Percentiles rank a stretch among this genome's conserved stretches.
These are phyloP conservation scores for Nudaria mundana DNA, from an alignment of 2,888 invertebrate genomes.

Conservation along the genomic window DNA sequence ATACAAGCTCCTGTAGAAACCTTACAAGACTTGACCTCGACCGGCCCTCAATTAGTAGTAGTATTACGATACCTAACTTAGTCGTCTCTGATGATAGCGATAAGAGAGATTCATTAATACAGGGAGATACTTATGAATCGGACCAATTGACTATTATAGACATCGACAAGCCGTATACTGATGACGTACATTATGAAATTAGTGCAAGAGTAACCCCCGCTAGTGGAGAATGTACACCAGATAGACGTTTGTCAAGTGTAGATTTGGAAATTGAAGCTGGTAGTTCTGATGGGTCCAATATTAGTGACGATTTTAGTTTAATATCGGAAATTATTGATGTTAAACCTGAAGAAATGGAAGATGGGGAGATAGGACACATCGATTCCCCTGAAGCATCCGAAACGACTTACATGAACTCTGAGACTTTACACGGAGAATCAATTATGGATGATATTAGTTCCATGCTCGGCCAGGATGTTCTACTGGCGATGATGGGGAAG, in stretches of 20 bases:
- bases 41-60: constrained; percentile 62
- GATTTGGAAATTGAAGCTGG: constrained; percentile 79
- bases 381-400: constrained; percentile 92
- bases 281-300: constrained; percentile 83
- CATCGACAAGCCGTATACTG: constrained; percentile 79
- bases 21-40: constrained; percentile 60
- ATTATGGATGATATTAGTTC: constrained; percentile 90
- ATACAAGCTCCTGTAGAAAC: constrained; percentile 74
- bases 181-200: constrained; percentile 68
- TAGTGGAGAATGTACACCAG: constrained; percentile 67
- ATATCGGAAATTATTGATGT: constrained; percentile 85
- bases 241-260: constrained; percentile 64
- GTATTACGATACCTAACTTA: constrained; percentile 74
- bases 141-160: constrained; percentile 85
- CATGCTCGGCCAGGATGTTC: constrained; percentile 85
- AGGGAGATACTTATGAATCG: constrained; percentile 80
- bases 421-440: constrained; percentile 88
- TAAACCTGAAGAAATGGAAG: constrained; percentile 63
- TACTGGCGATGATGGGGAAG: constrained; percentile 84
- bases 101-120: constrained; percentile 66
- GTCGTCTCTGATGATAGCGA: constrained; percentile 74
- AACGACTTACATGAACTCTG: constrained; percentile 84
- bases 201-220: constrained; percentile 55
- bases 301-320: constrained; percentile 87
- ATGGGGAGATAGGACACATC: constrained; percentile 87